Percentiles rank a stretch among this genome's conserved stretches.
These are phyloP conservation scores for Crematogaster levior DNA, from an alignment of 2,888 invertebrate species.

Conservation along the genomic window DNA sequence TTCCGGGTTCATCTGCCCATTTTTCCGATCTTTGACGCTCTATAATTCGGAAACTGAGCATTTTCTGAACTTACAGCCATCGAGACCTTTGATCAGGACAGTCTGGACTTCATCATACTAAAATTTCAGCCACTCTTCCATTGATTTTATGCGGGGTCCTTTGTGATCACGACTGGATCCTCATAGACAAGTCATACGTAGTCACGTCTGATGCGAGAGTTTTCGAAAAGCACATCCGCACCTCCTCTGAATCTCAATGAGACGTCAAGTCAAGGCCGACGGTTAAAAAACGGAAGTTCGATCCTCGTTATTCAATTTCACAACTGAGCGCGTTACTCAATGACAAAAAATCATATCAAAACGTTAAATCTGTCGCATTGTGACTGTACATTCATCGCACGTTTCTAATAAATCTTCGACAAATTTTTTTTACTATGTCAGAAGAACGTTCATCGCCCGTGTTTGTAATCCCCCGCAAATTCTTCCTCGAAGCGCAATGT, in stretches of 20 bases:
- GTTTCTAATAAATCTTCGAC: background rate
- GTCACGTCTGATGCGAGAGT: slow-evolving; percentile 56
- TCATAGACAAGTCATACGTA: slow-evolving; percentile 38
- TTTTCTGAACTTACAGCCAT: no score
- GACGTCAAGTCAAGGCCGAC: background rate
- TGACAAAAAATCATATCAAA: background rate
- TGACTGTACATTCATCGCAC: background rate
- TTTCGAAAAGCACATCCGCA: slow-evolving; percentile 51
- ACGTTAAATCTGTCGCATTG: background rate
- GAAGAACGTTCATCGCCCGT: background rate
- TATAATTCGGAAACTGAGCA: no score
- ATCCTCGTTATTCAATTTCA: slow-evolving; percentile 55
- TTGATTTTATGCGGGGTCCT: no score
- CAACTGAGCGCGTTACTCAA: slow-evolving; percentile 23
- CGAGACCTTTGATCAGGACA: no score
- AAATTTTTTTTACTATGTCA: background rate
- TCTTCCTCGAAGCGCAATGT: background rate
- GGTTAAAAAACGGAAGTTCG: slow-evolving; percentile 40
- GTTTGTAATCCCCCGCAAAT: background rate
- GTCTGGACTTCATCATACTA: no score
- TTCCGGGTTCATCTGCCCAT: no score
- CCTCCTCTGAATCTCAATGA: slow-evolving; percentile 58
- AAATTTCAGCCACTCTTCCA: no score
- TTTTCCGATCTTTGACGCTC: background rate
- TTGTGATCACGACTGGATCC: background rate